A percentile compares a stretch with the other conserved stretches of the same genome.
These are phyloP conservation scores for Bombus balteatus DNA, from an alignment of 1,140 invertebrate species.

Conservation along the genomic window DNA sequence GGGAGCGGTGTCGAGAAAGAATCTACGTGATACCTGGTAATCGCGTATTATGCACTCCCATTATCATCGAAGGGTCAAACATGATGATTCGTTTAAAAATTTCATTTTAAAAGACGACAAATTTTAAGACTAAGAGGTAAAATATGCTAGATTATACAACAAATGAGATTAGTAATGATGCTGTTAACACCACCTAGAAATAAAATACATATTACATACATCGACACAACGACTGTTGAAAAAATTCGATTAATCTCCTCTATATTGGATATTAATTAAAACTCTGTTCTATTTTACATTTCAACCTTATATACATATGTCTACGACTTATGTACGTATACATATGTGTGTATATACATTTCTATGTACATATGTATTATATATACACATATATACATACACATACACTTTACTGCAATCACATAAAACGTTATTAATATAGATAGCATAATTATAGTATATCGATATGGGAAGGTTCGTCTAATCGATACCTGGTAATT, in stretches of 20 bases:
- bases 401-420: slow-evolving; percentile 23
- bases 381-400: slow-evolving; percentile 42
- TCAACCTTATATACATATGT: slow-evolving; percentile 19
- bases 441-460: slow-evolving; percentile 14
- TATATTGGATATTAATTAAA: slow-evolving; percentile 9
- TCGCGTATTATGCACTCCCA: slow-evolving; percentile 81
- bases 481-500: slow-evolving; percentile 30
- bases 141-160: slow-evolving; percentile 58
- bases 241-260: background rate
- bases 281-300: background rate
- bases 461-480: slow-evolving; percentile 3
- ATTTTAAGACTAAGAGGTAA: slow-evolving; percentile 47
- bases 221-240: slow-evolving; percentile 25
- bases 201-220: slow-evolving; percentile 71
- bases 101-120: too few relatives aligned
- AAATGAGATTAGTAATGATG: slow-evolving; percentile 60
- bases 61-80: slow-evolving; percentile 69
- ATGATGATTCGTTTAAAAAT: background rate
- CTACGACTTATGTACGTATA: background rate
- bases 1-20: slow-evolving; percentile 81
- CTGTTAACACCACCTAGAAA: slow-evolving; percentile 72
- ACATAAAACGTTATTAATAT: slow-evolving; percentile 17
- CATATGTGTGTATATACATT: slow-evolving; percentile 7
- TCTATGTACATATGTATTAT: slow-evolving; percentile 39
- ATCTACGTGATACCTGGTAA: slow-evolving; percentile 81